A percentile compares a stretch with the other conserved stretches of the same genome.
phyloP scores from a whole-genome alignment of 2,797 vertebrate genomes.

The Fistularia commersonii region DNA sequence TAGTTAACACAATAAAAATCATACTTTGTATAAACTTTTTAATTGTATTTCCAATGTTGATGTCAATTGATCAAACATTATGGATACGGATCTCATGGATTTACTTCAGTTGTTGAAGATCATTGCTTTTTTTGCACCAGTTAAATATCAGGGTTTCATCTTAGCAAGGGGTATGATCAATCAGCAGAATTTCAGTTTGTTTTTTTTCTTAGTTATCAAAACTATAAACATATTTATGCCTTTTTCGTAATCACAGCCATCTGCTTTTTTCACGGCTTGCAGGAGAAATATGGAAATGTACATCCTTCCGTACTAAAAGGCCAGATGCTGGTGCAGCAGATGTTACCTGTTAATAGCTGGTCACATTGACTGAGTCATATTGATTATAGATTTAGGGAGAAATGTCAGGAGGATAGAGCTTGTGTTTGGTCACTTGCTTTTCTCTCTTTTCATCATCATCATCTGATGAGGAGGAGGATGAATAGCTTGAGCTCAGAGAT shows the following conservation, averaged over 20 bases:
- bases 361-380: too few relatives aligned
- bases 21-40: too few relatives aligned
- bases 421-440: conserved; percentile 19
- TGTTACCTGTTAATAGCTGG: too few relatives aligned
- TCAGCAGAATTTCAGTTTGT: too few relatives aligned
- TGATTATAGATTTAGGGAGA: conserved; percentile 1
- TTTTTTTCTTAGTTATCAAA: too few relatives aligned
- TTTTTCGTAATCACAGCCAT: neutral
- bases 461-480: conserved; percentile 29
- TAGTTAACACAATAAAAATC: too few relatives aligned
- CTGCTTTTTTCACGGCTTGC: conserved; percentile 5
- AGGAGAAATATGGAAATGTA: conserved; percentile 4
- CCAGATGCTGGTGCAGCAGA: neutral
- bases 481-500: conserved; percentile 40
- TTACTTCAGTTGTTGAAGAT: neutral
- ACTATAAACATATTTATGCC: too few relatives aligned
- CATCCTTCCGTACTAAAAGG: too few relatives aligned
- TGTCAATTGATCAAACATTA: too few relatives aligned
- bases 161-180: too few relatives aligned
- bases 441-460: conserved; percentile 16
- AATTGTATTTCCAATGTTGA: too few relatives aligned
- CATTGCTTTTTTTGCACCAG: neutral
- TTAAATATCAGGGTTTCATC: neutral
- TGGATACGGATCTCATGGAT: neutral
- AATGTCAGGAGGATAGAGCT: conserved; percentile 10